phyloP scores from a whole-genome alignment of 1,140 invertebrate species.

The Scaptomyza pallida region DNA sequence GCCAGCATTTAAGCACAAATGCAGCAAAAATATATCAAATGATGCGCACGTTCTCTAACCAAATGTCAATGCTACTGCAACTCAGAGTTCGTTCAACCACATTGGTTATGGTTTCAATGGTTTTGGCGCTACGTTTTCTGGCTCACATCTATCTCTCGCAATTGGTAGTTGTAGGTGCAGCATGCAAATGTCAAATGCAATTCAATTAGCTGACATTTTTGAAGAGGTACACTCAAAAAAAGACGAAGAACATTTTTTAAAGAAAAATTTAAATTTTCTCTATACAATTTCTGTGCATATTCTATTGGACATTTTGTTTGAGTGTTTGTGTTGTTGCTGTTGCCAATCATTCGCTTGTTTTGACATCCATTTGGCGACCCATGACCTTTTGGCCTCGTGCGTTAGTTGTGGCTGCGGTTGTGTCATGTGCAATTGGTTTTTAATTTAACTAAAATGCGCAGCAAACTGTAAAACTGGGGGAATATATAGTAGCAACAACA shows the following conservation, averaged over 20 bases:
- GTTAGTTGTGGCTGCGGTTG: constrained; percentile 42
- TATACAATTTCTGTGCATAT: too few relatives aligned
- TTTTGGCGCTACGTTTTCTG: neutral
- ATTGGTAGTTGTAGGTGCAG: neutral
- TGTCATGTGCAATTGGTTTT: constrained; percentile 69
- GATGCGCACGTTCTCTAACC: neutral
- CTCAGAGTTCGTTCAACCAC: constrained; percentile 9
- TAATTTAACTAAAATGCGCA: constrained; percentile 80
- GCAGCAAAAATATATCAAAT: constrained; percentile 2
- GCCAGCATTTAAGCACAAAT: neutral
- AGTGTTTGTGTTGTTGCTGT: neutral
- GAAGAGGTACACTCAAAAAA: neutral
- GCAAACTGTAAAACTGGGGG: constrained; percentile 26
- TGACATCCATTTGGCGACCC: constrained; percentile 31
- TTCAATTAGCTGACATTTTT: constrained; percentile 7
- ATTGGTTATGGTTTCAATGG: neutral
- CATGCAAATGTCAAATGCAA: constrained; percentile 52
- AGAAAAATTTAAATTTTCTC: too few relatives aligned
- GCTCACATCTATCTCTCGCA: neutral
- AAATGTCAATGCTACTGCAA: constrained; percentile 5
- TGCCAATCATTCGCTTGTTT: constrained; percentile 53
- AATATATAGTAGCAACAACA: too few relatives aligned
- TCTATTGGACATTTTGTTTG: too few relatives aligned
- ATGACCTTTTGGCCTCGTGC: constrained; percentile 53
- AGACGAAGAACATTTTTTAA: too few relatives aligned